Conservation (phyloP, 2,797 vertebrate genomes). For the Antrozous pallidus region DNA sequence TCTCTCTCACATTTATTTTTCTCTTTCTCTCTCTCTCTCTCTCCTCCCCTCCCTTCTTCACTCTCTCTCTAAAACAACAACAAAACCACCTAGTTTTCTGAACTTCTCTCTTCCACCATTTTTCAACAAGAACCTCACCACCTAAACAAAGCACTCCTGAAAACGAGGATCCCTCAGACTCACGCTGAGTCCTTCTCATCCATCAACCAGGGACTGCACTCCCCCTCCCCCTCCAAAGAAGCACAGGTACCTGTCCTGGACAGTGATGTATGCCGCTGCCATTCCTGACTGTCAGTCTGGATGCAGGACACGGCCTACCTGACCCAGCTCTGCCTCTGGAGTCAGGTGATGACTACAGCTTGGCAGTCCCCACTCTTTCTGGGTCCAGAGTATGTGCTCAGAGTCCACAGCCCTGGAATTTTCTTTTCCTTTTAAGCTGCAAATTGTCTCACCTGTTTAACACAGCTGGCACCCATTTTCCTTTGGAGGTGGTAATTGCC, state of each 20-base stretch:
- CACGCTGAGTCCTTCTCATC: background rate
- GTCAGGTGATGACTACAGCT: background rate
- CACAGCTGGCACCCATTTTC: background rate
- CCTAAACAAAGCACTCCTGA: background rate
- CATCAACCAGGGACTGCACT: background rate
- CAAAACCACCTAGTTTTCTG: background rate
- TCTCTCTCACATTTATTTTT: too few relatives aligned
- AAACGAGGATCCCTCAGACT: background rate
- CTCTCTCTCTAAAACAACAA: background rate
- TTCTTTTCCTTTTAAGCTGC: background rate
- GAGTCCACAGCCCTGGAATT: background rate
- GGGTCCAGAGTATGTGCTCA: background rate
- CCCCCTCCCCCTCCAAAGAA: background rate
- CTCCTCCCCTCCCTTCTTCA: too few relatives aligned
- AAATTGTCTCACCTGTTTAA: background rate
- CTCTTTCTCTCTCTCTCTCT: too few relatives aligned
- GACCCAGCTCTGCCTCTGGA: background rate
- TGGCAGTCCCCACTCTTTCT: background rate
- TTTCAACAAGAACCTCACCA: background rate
- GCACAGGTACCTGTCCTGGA: background rate
- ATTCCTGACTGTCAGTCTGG: background rate
- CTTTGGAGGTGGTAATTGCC: background rate
- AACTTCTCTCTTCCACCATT: background rate
- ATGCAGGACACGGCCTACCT: background rate
- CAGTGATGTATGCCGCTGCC: background rate